Evolutionary conservation across 2,888 invertebrate genomes (phyloP).

Genomic region (Sinopyrophorus schimmeli): DNA sequence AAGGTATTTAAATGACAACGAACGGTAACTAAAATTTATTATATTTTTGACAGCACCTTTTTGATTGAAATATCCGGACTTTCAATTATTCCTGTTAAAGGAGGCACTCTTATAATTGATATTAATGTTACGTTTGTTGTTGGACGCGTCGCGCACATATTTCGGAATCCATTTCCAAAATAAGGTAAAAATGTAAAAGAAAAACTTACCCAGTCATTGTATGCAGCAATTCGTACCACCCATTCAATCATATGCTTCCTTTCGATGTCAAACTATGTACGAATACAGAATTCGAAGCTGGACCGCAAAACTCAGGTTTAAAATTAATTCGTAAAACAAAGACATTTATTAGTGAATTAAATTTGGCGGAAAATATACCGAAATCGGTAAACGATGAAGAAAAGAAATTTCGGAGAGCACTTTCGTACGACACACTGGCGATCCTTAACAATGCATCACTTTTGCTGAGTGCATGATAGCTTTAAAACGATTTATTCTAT

Average conservation of each 20-base stretch:
- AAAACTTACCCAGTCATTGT: constrained; percentile 27
- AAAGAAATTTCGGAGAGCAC: too few species aligned
- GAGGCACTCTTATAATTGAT: neutral
- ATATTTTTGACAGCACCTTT: constrained; percentile 19
- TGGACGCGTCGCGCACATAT: neutral
- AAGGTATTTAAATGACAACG: neutral
- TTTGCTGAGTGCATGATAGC: constrained; percentile 45
- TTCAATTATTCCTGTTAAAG: constrained; percentile 13
- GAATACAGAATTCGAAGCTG: constrained; percentile 18
- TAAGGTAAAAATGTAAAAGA: neutral
- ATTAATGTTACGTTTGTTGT: neutral
- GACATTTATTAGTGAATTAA: constrained; percentile 27
- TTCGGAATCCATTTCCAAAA: too few species aligned
- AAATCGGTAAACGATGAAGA: constrained; percentile 11
- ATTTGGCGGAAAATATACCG: constrained; percentile 14
- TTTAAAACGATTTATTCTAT: constrained; percentile 52
- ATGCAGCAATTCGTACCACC: constrained; percentile 16
- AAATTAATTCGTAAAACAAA: constrained; percentile 22
- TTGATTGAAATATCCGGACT: constrained; percentile 24
- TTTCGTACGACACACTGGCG: constrained; percentile 13
- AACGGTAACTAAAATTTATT: too few species aligned
- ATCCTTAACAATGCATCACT: constrained; percentile 28
- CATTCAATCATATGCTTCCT: constrained; percentile 28
- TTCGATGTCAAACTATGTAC: constrained; percentile 22
- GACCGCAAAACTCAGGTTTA: constrained; percentile 18